Percentiles rank a stretch among this genome's conserved stretches.
Evolutionary conservation across 2,888 invertebrate genomes (phyloP).

Genomic region (Tetropium fuscum): DNA sequence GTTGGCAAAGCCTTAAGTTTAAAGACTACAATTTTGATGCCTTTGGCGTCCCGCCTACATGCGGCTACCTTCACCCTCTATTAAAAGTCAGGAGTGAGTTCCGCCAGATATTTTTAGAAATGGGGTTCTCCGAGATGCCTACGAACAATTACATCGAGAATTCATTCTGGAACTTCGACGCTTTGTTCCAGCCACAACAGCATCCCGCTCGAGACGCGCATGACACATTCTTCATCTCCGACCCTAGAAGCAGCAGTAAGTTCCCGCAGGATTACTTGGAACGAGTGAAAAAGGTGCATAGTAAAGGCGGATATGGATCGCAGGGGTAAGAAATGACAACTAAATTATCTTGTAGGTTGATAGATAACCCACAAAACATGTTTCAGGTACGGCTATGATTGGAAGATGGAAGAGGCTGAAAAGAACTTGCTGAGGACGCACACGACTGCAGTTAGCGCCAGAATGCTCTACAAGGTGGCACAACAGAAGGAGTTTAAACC

Average conservation of each 20-base stretch:
- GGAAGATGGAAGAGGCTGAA: conserved; percentile 95
- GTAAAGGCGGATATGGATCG: conserved; percentile 94
- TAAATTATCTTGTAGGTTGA: not conserved
- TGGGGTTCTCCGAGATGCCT: conserved; percentile 99
- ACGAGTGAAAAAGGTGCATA: conserved; percentile 90
- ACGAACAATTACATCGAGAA: conserved; percentile 98
- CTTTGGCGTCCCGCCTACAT: conserved; percentile 80
- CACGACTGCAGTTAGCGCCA: conserved; percentile 96
- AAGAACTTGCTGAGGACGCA: conserved; percentile 98
- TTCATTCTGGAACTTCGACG: conserved; percentile 99
- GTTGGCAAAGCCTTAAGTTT: conserved; percentile 92
- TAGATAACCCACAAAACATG: not conserved
- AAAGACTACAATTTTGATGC: conserved; percentile 98
- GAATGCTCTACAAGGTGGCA: conserved; percentile 92
- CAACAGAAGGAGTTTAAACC: conserved; percentile 85
- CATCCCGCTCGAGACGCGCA: conserved; percentile 99
- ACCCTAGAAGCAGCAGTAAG: conserved; percentile 74
- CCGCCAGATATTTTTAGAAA: conserved; percentile 97
- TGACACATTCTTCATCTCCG: conserved; percentile 96
- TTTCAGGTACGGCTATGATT: conserved; percentile 89
- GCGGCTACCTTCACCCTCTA: conserved; percentile 95
- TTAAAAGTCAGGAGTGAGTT: conserved; percentile 95
- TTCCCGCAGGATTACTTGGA: conserved; percentile 92
- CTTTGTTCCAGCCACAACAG: conserved; percentile 98
- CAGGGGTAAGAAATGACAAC: conserved; percentile 69